These are phyloP conservation scores for Stomorhina lunata DNA, from an alignment of 2,888 invertebrate species.

Conservation along the genomic window DNA sequence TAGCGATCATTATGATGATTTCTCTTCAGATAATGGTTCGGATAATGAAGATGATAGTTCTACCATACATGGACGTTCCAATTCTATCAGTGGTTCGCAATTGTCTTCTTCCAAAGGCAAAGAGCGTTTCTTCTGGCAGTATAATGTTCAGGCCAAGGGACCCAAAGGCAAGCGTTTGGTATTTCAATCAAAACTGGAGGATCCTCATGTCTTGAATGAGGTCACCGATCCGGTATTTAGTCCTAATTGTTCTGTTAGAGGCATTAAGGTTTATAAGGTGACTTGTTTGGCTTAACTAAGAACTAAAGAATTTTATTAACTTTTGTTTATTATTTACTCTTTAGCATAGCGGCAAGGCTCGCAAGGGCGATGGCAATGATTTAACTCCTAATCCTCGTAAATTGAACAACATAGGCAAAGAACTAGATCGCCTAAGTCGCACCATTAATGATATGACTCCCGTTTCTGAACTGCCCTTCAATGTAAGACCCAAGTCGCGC, in stretches of 20 bases:
- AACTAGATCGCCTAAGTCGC: conserved; percentile 93
- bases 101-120: conserved; percentile 82
- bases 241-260: conserved; percentile 92
- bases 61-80: conserved; percentile 64
- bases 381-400: conserved; percentile 97
- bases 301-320: conserved; percentile 20
- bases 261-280: conserved; percentile 87
- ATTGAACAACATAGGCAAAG: conserved; percentile 93
- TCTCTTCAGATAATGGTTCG: conserved; percentile 88
- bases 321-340: neutral
- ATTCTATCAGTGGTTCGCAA: conserved; percentile 72
- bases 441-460: conserved; percentile 98
- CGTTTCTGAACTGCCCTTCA: conserved; percentile 94
- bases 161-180: conserved; percentile 96
- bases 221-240: conserved; percentile 98
- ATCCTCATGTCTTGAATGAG: conserved; percentile 94
- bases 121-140: conserved; percentile 98
- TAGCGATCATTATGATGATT: conserved; percentile 92
- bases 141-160: conserved; percentile 98
- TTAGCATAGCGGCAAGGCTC: conserved; percentile 89
- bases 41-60: conserved; percentile 78
- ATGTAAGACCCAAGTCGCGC: conserved; percentile 93
- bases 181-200: conserved; percentile 90
- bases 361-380: conserved; percentile 98
- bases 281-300: neutral